Evolutionary conservation across 2,888 invertebrate species (phyloP).

Genomic region (Hypselothyrea guttata): DNA sequence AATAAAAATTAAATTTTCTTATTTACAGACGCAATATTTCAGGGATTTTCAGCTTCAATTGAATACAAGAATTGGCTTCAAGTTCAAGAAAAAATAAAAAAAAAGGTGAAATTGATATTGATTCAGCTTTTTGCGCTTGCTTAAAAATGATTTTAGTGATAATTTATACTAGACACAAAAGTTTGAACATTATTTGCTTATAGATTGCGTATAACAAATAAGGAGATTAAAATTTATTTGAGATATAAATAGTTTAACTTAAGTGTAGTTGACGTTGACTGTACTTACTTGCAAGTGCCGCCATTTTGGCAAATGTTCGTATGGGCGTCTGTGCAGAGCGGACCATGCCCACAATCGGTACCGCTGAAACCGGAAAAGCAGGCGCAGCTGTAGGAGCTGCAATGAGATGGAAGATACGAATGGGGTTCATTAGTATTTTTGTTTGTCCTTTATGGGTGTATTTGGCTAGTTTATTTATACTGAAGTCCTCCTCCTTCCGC

Average conservation of each 20-base stretch:
- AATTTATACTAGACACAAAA: too few relatives aligned
- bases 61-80: too few relatives aligned
- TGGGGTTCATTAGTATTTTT: slow-evolving; percentile 31
- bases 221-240: too few relatives aligned
- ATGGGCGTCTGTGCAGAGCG: slow-evolving; percentile 87
- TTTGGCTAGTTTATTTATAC: slow-evolving; percentile 14
- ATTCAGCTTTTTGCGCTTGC: too few relatives aligned
- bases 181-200: too few relatives aligned
- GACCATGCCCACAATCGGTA: slow-evolving; percentile 89
- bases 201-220: too few relatives aligned
- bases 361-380: slow-evolving; percentile 93
- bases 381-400: slow-evolving; percentile 89
- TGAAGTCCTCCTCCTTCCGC: not conserved
- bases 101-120: too few relatives aligned
- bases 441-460: not conserved
- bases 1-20: slow-evolving; percentile 61
- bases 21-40: not conserved
- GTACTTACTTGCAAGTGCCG: slow-evolving; percentile 91
- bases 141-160: too few relatives aligned
- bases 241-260: not conserved
- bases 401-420: slow-evolving; percentile 60
- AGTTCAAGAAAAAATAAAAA: too few relatives aligned
- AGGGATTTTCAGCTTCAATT: too few relatives aligned
- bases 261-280: slow-evolving; percentile 3
- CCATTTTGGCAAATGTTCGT: slow-evolving; percentile 90